Percentiles rank a stretch among this genome's conserved stretches.
Evolutionary conservation across 2,113 vertebrate genomes (phyloP).

Genomic region (Cynopterus brachyotis): DNA sequence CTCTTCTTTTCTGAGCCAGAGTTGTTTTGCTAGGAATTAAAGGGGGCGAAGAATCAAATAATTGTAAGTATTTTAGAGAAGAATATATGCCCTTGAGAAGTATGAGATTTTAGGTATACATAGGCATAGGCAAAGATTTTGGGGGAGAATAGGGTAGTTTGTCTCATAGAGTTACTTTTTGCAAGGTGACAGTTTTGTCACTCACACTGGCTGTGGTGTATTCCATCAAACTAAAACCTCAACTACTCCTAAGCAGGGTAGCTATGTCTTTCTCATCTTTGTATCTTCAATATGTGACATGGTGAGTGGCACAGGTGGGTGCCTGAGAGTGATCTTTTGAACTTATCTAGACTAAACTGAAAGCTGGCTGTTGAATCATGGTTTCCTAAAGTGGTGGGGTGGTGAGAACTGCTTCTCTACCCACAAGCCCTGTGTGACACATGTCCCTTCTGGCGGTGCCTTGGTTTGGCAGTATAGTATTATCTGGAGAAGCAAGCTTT

Average conservation of each 20-base stretch:
- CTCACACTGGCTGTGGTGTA: background rate
- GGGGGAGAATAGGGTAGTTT: background rate
- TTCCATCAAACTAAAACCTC: background rate
- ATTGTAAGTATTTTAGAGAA: background rate
- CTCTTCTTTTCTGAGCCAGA: background rate
- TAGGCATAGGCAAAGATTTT: background rate
- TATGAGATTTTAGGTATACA: background rate
- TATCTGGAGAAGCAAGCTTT: background rate
- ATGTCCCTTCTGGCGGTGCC: background rate
- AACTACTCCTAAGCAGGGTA: background rate
- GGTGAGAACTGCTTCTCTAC: background rate
- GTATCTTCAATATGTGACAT: background rate
- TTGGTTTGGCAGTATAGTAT: background rate
- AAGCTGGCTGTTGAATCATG: background rate
- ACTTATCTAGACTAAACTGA: background rate
- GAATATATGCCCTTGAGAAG: background rate
- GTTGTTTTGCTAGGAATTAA: background rate
- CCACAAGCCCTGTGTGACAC: background rate
- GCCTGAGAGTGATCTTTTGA: background rate
- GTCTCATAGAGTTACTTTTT: background rate
- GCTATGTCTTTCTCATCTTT: background rate
- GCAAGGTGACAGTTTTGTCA: background rate
- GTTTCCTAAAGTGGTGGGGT: background rate
- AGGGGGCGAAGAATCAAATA: background rate
- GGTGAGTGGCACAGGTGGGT: accelerated